These are phyloP conservation scores for Theristicus caerulescens DNA, from an alignment of 2,113 vertebrate genomes.

Conservation along the genomic window DNA sequence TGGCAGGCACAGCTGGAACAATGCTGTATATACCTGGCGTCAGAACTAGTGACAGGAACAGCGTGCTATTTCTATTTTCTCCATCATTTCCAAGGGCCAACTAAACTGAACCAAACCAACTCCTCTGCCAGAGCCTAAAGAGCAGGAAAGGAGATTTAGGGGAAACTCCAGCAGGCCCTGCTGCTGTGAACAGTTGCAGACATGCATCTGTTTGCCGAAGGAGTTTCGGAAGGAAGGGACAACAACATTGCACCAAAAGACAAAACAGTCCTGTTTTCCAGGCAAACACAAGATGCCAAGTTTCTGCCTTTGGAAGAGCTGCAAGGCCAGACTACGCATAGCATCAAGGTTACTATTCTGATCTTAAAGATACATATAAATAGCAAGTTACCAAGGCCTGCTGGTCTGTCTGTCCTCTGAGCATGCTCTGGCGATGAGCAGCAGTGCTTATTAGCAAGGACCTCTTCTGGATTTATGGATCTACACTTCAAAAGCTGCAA, in stretches of 20 bases:
- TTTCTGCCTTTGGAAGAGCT: neutral
- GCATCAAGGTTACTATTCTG: neutral
- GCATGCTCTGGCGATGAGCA: neutral
- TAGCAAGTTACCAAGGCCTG: neutral
- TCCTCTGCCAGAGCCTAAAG: neutral
- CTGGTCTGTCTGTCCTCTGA: neutral
- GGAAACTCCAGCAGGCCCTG: neutral
- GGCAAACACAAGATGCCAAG: neutral
- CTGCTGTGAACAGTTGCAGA: neutral
- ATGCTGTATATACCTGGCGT: neutral
- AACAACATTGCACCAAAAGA: neutral
- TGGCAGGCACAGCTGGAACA: neutral
- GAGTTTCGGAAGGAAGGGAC: neutral
- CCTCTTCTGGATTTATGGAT: neutral
- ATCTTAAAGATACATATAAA: neutral
- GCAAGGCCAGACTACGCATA: neutral
- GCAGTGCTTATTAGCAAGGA: neutral
- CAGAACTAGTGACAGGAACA: neutral
- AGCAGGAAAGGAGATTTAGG: neutral
- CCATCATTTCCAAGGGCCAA: neutral
- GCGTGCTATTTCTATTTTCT: neutral
- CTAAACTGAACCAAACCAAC: neutral
- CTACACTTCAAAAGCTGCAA: slow-evolving; percentile 31
- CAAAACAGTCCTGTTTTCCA: neutral
- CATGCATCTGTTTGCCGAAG: neutral